A percentile compares a stretch with the other conserved stretches of the same genome.
Conservation (phyloP, 1,140 invertebrate species). For the Caenorhabditis briggsae region DNA sequence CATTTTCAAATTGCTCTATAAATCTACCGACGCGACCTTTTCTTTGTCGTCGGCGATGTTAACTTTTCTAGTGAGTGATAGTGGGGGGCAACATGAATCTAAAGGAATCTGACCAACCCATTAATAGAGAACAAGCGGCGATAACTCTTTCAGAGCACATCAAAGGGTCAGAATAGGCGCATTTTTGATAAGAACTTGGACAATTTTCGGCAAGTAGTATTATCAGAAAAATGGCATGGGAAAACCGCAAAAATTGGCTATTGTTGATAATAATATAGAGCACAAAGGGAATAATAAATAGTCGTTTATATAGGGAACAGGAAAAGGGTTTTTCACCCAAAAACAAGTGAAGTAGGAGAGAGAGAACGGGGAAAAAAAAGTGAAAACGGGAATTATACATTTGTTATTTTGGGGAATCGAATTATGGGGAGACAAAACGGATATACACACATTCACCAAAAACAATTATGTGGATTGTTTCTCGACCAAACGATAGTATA, state of each 20-base stretch:
- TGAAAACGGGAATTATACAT: background rate
- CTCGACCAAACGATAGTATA: conserved; percentile 80
- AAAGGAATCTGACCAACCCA: no score
- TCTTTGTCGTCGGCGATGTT: background rate
- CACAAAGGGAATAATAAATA: background rate
- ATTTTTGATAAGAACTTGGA: background rate
- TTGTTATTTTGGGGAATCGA: background rate
- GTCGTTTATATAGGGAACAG: conserved; percentile 3
- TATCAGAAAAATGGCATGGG: background rate
- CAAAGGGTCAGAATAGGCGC: background rate
- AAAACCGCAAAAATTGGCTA: background rate
- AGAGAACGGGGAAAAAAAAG: background rate
- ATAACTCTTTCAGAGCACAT: background rate
- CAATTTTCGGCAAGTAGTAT: background rate
- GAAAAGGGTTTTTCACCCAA: background rate
- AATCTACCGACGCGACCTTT: background rate
- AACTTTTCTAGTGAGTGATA: background rate
- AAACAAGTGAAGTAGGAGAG: conserved; percentile 16
- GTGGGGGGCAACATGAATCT: no score
- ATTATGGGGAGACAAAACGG: background rate
- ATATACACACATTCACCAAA: background rate
- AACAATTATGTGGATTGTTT: conserved; percentile 27
- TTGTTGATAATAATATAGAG: background rate
- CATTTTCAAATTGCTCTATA: conserved; percentile 37
- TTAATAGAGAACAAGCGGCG: no score